Evolutionary conservation across 2,888 invertebrate species (phyloP).

Genomic region (Tortricodes alternella): DNA sequence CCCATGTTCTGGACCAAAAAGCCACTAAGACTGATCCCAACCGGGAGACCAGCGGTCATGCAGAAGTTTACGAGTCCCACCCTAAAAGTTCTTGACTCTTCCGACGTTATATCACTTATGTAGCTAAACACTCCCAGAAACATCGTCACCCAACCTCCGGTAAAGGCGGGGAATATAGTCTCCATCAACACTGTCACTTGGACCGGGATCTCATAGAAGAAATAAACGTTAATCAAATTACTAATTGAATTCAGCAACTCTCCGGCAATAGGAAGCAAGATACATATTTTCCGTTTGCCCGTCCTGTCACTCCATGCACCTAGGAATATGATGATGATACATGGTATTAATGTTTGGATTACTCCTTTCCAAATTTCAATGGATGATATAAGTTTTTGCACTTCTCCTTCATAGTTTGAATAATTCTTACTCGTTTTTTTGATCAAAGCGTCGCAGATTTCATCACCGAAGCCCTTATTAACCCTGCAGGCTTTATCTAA

Average conservation of each 20-base stretch:
- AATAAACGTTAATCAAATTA: slow-evolving; percentile 81
- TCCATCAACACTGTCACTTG: slow-evolving; percentile 79
- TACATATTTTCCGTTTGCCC: slow-evolving; percentile 80
- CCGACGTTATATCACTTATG: slow-evolving; percentile 83
- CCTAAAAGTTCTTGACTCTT: slow-evolving; percentile 82
- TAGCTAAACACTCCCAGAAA: slow-evolving; percentile 84
- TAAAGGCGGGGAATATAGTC: slow-evolving; percentile 76
- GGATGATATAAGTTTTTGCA: slow-evolving; percentile 82
- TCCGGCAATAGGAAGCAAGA: slow-evolving; percentile 81
- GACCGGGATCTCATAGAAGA: slow-evolving; percentile 82
- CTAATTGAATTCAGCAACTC: slow-evolving; percentile 77
- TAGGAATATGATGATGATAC: slow-evolving; percentile 81
- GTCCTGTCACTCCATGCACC: slow-evolving; percentile 85
- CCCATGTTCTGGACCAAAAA: slow-evolving; percentile 67
- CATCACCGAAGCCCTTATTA: slow-evolving; percentile 59
- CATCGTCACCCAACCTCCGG: slow-evolving; percentile 83
- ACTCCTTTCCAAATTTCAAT: slow-evolving; percentile 83
- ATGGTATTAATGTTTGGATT: slow-evolving; percentile 80
- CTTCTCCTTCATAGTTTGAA: slow-evolving; percentile 84
- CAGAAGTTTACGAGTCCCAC: slow-evolving; percentile 85
- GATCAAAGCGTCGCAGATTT: slow-evolving; percentile 66
- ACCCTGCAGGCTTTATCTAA: slow-evolving; percentile 75
- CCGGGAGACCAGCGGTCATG: slow-evolving; percentile 80
- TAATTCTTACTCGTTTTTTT: slow-evolving; percentile 75
- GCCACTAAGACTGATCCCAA: slow-evolving; percentile 82